Evolutionary conservation across 2,888 invertebrate genomes (phyloP).

Genomic region (Allophyes oxyacanthae): DNA sequence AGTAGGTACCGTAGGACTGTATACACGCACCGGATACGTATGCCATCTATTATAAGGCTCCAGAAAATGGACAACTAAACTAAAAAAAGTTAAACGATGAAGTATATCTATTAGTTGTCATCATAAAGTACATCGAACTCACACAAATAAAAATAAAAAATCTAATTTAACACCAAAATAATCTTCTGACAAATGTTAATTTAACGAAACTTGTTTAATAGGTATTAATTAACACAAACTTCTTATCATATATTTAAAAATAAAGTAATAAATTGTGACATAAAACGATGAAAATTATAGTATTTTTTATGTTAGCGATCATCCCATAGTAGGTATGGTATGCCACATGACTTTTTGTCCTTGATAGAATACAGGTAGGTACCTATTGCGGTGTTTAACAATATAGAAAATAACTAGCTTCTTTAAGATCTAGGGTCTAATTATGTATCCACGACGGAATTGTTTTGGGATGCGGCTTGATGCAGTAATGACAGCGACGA

Average conservation of each 20-base stretch:
- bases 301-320: neutral
- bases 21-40: no score
- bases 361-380: neutral
- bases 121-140: slow-evolving; percentile 31
- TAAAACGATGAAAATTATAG: slow-evolving; percentile 8
- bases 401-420: slow-evolving; percentile 30
- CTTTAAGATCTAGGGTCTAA: slow-evolving; percentile 68
- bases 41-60: no score
- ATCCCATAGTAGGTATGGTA: no score
- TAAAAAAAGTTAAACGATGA: no score
- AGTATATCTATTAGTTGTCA: slow-evolving; percentile 1
- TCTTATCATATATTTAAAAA: no score
- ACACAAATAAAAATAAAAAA: slow-evolving; percentile 8
- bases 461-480: slow-evolving; percentile 74
- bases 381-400: no score
- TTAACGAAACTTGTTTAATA: slow-evolving; percentile 22
- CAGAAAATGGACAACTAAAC: no score
- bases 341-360: slow-evolving; percentile 4
- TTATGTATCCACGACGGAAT: slow-evolving; percentile 77
- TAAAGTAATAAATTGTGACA: slow-evolving; percentile 20
- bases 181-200: neutral
- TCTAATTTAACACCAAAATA: neutral
- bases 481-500: slow-evolving; percentile 72
- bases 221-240: slow-evolving; percentile 14
- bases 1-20: no score